Percentiles rank a stretch among this genome's conserved stretches.
Conservation (phyloP, 2,797 vertebrate genomes). For the Halcyon chelicuti region DNA sequence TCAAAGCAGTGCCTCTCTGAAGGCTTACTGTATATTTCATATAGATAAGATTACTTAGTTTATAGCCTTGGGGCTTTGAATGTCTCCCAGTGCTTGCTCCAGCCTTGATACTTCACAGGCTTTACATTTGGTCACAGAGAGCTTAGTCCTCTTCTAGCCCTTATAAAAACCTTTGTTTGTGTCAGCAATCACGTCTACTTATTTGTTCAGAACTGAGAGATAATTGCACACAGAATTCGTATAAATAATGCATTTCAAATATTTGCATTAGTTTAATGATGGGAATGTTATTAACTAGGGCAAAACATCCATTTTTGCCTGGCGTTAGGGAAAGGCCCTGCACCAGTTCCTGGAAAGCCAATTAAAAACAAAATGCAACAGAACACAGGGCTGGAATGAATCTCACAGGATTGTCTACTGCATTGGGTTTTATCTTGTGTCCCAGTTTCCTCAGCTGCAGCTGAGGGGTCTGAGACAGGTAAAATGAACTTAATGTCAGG, state of each 20-base stretch:
- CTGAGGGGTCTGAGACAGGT: neutral
- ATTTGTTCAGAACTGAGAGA: slow-evolving; percentile 32
- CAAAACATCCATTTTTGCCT: slow-evolving; percentile 26
- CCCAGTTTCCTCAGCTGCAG: neutral
- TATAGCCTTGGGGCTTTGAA: slow-evolving; percentile 62
- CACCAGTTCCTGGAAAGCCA: neutral
- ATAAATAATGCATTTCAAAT: slow-evolving; percentile 64
- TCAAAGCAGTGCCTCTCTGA: slow-evolving; percentile 63
- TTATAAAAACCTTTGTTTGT: neutral
- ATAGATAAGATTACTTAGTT: slow-evolving; percentile 68
- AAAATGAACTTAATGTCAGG: neutral
- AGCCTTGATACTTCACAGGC: slow-evolving; percentile 36
- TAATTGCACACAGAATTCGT: slow-evolving; percentile 28
- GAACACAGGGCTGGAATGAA: neutral
- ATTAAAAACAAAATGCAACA: neutral
- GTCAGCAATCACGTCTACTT: slow-evolving; percentile 23
- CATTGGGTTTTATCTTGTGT: neutral
- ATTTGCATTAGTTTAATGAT: slow-evolving; percentile 33
- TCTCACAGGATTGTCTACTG: neutral
- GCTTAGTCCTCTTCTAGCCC: slow-evolving; percentile 8
- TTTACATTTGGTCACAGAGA: slow-evolving; percentile 51
- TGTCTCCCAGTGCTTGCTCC: slow-evolving; percentile 39
- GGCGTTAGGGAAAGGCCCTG: neutral
- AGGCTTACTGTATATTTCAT: slow-evolving; percentile 65
- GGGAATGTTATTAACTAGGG: slow-evolving; percentile 32